phyloP scores from a whole-genome alignment of 2,888 invertebrate genomes.

The Trachelus troglodyta region DNA sequence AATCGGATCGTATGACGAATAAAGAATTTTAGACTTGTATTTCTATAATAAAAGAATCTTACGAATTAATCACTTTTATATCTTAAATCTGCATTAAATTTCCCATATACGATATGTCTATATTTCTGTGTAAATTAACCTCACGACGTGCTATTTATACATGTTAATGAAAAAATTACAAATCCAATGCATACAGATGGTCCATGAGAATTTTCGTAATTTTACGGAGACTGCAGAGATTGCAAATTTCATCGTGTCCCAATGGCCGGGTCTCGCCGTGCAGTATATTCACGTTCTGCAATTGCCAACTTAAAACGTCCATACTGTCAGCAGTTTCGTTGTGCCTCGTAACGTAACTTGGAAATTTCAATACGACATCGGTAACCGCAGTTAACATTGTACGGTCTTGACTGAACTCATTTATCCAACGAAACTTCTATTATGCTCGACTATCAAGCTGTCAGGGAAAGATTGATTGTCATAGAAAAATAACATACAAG shows the following conservation, averaged over 20 bases:
- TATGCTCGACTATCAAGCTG: background rate
- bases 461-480: background rate
- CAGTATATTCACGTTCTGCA: background rate
- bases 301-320: background rate
- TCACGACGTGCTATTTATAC: background rate
- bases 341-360: background rate
- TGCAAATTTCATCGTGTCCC: background rate
- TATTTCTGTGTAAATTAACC: background rate
- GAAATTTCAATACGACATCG: background rate
- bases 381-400: background rate
- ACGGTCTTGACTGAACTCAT: background rate
- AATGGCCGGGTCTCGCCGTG: background rate
- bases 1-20: background rate
- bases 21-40: background rate
- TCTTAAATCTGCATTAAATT: background rate
- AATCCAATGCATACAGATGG: background rate
- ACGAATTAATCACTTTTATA: background rate
- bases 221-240: background rate
- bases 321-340: background rate
- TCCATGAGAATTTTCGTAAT: background rate
- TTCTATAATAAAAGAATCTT: background rate
- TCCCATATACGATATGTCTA: background rate
- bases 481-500: background rate
- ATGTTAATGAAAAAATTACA: background rate
- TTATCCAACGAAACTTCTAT: background rate